Conservation (phyloP, 2,888 invertebrate species). For the Psylliodes chrysocephalus region DNA sequence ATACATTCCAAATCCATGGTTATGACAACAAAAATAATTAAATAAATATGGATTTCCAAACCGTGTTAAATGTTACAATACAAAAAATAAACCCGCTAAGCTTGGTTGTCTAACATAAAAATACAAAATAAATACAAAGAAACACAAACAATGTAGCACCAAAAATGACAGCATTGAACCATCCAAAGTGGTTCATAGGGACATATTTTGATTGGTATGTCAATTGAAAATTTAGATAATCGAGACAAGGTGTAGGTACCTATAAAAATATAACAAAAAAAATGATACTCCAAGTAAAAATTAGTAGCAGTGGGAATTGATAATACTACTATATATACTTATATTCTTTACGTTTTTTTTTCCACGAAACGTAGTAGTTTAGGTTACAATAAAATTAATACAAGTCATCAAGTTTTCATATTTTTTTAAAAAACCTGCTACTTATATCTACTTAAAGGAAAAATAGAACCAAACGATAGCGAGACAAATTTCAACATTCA, state of each 20-base stretch:
- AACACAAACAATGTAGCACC: slow-evolving; percentile 17
- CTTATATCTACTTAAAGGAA: background rate
- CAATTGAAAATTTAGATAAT: background rate
- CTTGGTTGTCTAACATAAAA: slow-evolving; percentile 3
- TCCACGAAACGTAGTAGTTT: no score
- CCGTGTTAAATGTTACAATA: slow-evolving; percentile 17
- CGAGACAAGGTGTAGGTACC: background rate
- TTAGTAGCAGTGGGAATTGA: no score
- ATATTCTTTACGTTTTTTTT: no score
- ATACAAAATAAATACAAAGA: slow-evolving; percentile 32
- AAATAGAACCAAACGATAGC: background rate
- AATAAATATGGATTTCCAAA: no score
- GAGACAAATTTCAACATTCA: background rate
- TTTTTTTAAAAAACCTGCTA: no score
- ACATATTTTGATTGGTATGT: background rate
- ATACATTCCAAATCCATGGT: no score
- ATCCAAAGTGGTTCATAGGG: background rate
- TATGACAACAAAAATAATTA: no score
- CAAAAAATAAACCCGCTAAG: slow-evolving; percentile 23
- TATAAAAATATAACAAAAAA: background rate
- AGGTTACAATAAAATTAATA: no score
- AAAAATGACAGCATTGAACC: slow-evolving; percentile 9
- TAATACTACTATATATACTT: no score
- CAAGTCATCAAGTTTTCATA: no score
- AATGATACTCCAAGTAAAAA: background rate